Conservation (phyloP, 2,113 vertebrate species). For the Synodontis membranacea region DNA sequence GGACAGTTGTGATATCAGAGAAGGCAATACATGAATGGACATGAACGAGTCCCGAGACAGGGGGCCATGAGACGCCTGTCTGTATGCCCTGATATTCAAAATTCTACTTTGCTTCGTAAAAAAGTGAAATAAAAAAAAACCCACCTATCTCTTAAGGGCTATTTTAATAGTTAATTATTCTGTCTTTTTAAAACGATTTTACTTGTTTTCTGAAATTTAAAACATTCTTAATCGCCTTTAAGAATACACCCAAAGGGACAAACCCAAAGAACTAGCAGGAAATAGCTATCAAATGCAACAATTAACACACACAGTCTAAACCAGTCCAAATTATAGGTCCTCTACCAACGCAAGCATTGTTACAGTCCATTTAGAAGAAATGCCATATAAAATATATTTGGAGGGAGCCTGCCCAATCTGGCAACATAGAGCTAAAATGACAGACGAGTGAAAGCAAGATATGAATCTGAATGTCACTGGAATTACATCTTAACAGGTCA, state of each 20-base stretch:
- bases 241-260: too few relatives aligned
- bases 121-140: not conserved
- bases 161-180: not conserved
- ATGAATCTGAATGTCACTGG: not conserved
- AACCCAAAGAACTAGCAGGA: not conserved
- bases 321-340: not conserved
- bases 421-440: not conserved
- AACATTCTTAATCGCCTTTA: not conserved
- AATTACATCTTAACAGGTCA: not conserved
- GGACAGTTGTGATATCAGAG: slow-evolving; percentile 46
- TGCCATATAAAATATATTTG: too few relatives aligned
- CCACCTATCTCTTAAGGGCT: too few relatives aligned
- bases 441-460: not conserved
- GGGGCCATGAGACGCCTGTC: slow-evolving; percentile 33
- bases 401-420: not conserved
- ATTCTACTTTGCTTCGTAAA: not conserved
- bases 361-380: not conserved
- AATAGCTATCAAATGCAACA: not conserved
- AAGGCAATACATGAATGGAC: slow-evolving; percentile 53
- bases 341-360: not conserved
- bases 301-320: too few relatives aligned
- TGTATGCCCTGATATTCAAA: slow-evolving; percentile 22
- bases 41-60: slow-evolving; percentile 46
- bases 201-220: not conserved
- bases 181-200: not conserved